phyloP scores from a whole-genome alignment of 2,888 invertebrate species.

The Pristionchus exspectatus region DNA sequence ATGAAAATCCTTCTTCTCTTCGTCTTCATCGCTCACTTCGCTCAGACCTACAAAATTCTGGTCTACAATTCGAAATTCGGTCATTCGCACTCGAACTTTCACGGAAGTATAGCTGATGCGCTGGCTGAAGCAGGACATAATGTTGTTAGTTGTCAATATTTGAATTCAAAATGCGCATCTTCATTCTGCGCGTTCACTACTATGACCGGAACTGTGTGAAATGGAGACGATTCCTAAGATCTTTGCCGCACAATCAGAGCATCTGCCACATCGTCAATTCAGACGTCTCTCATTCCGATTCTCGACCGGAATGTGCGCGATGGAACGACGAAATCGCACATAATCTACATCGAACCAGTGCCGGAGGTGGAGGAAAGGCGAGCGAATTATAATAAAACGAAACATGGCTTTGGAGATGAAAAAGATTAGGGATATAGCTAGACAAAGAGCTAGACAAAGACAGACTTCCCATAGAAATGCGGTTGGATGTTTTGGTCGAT shows the following conservation, averaged over 20 bases:
- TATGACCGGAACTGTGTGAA: no score
- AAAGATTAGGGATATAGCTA: no score
- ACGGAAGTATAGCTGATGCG: no score
- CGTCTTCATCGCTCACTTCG: neutral
- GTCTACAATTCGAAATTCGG: conserved; percentile 17
- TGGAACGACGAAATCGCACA: conserved; percentile 10
- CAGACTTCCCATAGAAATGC: no score
- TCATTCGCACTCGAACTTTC: conserved; percentile 8
- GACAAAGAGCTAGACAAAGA: no score
- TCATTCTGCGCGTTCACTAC: no score
- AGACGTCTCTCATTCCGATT: no score
- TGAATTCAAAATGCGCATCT: no score
- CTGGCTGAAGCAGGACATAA: no score
- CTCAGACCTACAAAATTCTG: conserved; percentile 28
- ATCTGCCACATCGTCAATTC: neutral
- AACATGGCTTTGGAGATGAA: no score
- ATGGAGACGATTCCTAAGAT: no score
- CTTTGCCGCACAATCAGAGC: neutral
- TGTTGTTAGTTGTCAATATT: neutral
- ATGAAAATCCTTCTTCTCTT: conserved; percentile 4
- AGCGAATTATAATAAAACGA: neutral
- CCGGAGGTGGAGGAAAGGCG: neutral
- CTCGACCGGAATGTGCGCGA: neutral
- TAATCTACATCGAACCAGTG: conserved; percentile 5
- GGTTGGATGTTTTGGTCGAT: no score